phyloP scores from a whole-genome alignment of 2,797 vertebrate species.

The Dermochelys coriacea region DNA sequence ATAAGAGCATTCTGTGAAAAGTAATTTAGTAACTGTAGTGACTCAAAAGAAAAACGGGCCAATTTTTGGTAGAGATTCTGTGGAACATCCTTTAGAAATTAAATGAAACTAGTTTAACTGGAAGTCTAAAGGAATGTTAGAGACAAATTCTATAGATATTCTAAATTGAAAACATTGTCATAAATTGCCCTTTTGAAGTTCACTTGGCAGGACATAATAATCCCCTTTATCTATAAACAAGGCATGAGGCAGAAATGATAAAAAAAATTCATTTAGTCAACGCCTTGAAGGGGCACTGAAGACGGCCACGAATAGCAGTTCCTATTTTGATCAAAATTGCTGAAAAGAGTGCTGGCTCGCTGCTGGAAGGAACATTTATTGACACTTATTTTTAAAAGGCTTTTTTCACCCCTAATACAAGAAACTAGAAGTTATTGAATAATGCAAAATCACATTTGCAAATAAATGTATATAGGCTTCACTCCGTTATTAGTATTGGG shows the following conservation, averaged over 20 bases:
- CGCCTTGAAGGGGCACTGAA: neutral
- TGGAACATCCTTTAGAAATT: neutral
- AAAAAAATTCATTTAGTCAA: slow-evolving; percentile 8
- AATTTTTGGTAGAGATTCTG: neutral
- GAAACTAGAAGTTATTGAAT: neutral
- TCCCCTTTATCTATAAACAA: slow-evolving; percentile 15
- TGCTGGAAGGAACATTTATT: neutral
- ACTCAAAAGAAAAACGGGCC: slow-evolving; percentile 20
- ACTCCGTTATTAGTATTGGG: neutral
- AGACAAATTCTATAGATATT: slow-evolving; percentile 28
- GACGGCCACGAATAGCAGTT: neutral
- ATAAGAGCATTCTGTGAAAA: neutral
- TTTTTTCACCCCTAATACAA: neutral
- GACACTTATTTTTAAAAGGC: neutral
- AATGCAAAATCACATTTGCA: neutral
- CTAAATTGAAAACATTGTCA: slow-evolving; percentile 41
- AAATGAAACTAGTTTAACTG: too few relatives aligned
- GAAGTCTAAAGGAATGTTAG: neutral
- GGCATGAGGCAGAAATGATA: neutral
- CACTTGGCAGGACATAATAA: neutral
- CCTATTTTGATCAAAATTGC: slow-evolving; percentile 29
- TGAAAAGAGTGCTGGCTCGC: neutral
- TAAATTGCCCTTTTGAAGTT: slow-evolving; percentile 4
- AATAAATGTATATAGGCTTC: neutral
- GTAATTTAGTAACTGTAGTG: neutral